Evolutionary conservation across 2,113 vertebrate genomes (phyloP), one percentile per base, ranked within the genome.

Genomic region (Clarias gariepinus): DNA sequence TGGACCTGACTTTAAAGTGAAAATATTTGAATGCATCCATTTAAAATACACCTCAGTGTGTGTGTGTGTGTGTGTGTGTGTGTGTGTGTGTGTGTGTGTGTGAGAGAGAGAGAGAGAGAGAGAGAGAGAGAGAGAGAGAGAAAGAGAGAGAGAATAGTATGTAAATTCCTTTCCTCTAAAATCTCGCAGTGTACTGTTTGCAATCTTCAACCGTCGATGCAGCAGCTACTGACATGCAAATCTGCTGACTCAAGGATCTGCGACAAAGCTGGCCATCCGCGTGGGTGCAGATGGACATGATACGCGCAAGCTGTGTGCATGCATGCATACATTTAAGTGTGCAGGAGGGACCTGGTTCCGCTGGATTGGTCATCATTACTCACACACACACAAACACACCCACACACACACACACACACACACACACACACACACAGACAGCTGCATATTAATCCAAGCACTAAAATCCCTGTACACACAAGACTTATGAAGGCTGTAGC

Each of bases 361-460:
- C 52, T 55, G 86, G 86, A 86, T 71, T 87, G 61, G 58, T 88
- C 81, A 88, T 86, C 58, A 80, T 86, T 88, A 87, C 82, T 88
- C 89, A 83, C 55, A 76, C 18, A 47, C 41, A 41, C 41, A 41
- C 41, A 41, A 4, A 83, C 55, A 76, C 18, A 87, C 85, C 83
- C 89, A 41, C 41, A 41, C 41, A 41, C 41, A 41, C 41, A 41
- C 41, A 41, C 41, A 41, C 41, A 41, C 41, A 41, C 47, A 47
- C 47, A 47, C 6, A 47, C 47, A 47, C 47, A 47, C 47, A 83
- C 55, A 76, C 18, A 18, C 19, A 3, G 58, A 19, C 81, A 82
- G 68, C 18, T 13, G 12, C 86, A 86, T 76, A 85, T 83, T 81
- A 60, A 83, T 55, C 47, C 60, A 82, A 57, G 41, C 64, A 53